Percentiles rank a stretch among this genome's conserved stretches.
phyloP scores from a whole-genome alignment of 1,140 invertebrate species.

The Apis laboriosa region DNA sequence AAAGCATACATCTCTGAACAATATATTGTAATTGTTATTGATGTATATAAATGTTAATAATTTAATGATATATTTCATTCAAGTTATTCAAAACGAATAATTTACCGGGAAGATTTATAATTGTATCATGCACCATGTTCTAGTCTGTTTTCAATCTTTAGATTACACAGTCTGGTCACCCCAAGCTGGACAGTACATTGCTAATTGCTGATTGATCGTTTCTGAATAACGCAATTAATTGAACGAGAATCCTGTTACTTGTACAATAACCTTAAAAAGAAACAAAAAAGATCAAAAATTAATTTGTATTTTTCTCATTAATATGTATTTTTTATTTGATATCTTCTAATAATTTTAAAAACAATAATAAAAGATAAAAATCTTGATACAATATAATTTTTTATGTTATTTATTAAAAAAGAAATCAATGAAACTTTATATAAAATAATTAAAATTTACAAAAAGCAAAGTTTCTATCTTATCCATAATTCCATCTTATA shows the following conservation, averaged over 20 bases:
- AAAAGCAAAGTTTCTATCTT: not conserved
- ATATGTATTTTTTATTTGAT: not conserved
- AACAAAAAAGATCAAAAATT: too few relatives aligned
- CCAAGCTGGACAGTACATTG: conserved; percentile 63
- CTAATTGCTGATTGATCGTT: conserved; percentile 76
- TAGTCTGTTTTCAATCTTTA: conserved; percentile 63
- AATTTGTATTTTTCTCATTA: not conserved
- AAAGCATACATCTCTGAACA: not conserved
- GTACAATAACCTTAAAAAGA: not conserved
- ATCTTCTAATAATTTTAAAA: not conserved
- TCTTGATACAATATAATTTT: too few relatives aligned
- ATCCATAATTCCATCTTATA: too few relatives aligned
- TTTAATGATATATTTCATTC: conserved; percentile 41
- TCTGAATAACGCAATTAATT: conserved; percentile 77
- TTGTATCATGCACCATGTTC: conserved; percentile 57
- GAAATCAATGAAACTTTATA: not conserved
- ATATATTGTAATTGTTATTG: not conserved
- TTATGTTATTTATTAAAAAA: too few relatives aligned
- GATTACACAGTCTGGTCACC: conserved; percentile 39
- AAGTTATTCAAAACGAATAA: conserved; percentile 59
- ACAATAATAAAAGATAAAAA: too few relatives aligned
- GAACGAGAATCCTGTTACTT: conserved; percentile 42
- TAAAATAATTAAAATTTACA: not conserved
- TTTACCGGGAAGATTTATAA: conserved; percentile 62
- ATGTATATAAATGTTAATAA: not conserved